Evolutionary conservation across 1,140 invertebrate species (phyloP), one percentile per base, ranked within the genome.

Genomic region (Metaphire vulgaris): DNA sequence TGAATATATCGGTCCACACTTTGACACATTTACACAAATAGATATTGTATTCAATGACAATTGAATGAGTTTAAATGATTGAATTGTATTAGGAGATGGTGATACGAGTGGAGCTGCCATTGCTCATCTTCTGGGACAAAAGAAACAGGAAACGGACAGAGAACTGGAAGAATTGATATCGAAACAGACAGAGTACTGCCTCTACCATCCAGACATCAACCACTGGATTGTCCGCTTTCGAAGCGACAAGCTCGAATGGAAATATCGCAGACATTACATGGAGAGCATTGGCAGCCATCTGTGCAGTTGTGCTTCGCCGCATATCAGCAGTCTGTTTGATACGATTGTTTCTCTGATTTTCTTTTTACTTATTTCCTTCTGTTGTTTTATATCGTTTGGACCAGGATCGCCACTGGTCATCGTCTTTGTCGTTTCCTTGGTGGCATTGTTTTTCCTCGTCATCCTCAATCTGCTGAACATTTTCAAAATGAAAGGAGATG

Each of bases 311-410:
- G 92, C 93, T 2, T 93, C 93, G 1, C 92, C 93, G 0, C 88
- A 91, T 41, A 95, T 93, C 81, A 95, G 95, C 80, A 94, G 92
- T 0, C 93, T 93, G 78, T 90, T 95, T 77, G 94, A 96, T 83
- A 91, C 95, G 65, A 86, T 93, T 21, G 90, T 96, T 6, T 92
- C 93, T 0, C 89, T 91, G 0, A 83, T 94, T 0, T 90, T 88
- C 30, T 83, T 83, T 69, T 64, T 79, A 0, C 65, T 85, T 33
- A 79, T 85, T 26, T 79, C 84, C 14, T 64, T 83, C 12, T 81
- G 80, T 75, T 82, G 82, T 75, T 83, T 84, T 65, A 77, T 83
- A 16, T 75, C 79, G 33, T 72, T 83, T 67, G 76, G 79, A 15
- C 80, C 69, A n/a, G 26, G 29, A 80, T 81, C 70, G 75, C 80